Conservation (phyloP, 2,797 vertebrate species). For the Ctenochaetus hawaiiensis region DNA sequence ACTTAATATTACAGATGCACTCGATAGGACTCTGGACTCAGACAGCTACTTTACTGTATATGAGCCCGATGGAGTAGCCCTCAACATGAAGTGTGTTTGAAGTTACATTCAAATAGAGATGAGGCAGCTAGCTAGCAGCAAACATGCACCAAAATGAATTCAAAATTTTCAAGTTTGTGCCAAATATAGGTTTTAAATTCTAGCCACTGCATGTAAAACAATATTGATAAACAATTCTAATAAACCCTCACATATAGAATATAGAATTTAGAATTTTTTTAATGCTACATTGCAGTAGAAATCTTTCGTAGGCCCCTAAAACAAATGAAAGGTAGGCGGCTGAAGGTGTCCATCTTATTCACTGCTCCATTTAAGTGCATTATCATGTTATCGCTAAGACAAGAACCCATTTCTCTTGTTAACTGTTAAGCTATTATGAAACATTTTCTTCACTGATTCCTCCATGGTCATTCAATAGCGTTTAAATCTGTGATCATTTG, state of each 20-base stretch:
- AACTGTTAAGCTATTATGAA: constrained; percentile 25
- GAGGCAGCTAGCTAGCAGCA: not conserved
- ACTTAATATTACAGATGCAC: constrained; percentile 27
- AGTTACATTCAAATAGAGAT: not conserved
- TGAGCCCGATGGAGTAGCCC: not conserved
- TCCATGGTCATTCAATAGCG: constrained; percentile 49
- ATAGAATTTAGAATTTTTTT: not conserved
- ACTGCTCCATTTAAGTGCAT: constrained; percentile 31
- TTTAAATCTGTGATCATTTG: constrained; percentile 62
- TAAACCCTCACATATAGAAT: constrained; percentile 9
- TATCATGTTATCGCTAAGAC: constrained; percentile 32
- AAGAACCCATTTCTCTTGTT: constrained; percentile 13
- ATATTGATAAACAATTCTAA: constrained; percentile 8
- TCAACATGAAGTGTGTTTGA: not conserved
- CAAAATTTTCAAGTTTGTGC: not conserved
- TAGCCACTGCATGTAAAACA: too few relatives aligned
- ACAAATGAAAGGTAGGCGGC: constrained; percentile 3
- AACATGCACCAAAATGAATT: not conserved
- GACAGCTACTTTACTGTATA: not conserved
- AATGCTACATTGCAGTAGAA: constrained; percentile 11
- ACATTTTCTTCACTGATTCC: constrained; percentile 40
- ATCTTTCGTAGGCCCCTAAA: not conserved
- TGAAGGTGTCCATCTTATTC: constrained; percentile 11
- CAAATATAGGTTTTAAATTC: not conserved
- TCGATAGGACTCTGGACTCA: not conserved